phyloP scores from a whole-genome alignment of 1,140 invertebrate species.

The Drosophila rufa region DNA sequence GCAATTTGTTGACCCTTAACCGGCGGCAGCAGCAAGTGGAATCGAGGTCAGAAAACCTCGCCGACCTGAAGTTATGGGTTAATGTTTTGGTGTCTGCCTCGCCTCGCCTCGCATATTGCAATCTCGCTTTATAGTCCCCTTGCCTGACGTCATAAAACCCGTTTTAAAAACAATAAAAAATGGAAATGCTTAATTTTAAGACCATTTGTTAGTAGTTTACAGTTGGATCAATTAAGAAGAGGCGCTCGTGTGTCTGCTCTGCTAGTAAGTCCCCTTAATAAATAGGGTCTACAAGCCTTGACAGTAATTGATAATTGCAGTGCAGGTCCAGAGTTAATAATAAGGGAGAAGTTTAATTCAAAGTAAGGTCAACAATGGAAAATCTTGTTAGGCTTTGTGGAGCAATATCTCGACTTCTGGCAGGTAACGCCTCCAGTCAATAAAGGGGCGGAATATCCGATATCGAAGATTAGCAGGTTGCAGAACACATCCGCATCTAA shows the following conservation, averaged over 20 bases:
- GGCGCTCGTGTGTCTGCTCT: slow-evolving; percentile 7
- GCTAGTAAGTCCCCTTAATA: slow-evolving; percentile 8
- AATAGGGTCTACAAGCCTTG: slow-evolving; percentile 8
- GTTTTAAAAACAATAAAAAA: slow-evolving; percentile 18
- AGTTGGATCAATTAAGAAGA: slow-evolving; percentile 32
- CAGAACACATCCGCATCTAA: not conserved
- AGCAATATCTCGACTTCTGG: not conserved
- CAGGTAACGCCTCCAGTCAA: slow-evolving; percentile 18
- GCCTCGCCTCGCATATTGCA: slow-evolving; percentile 18
- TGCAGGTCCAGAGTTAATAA: slow-evolving; percentile 33
- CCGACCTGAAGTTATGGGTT: slow-evolving; percentile 29
- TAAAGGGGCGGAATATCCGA: not conserved
- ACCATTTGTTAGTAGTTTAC: slow-evolving; percentile 35
- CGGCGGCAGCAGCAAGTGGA: not conserved
- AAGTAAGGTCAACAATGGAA: slow-evolving; percentile 9
- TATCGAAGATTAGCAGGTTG: not conserved
- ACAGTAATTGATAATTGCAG: slow-evolving; percentile 33
- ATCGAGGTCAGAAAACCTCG: slow-evolving; percentile 21
- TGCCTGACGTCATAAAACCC: slow-evolving; percentile 35
- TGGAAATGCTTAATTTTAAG: slow-evolving; percentile 32
- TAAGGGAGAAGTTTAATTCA: slow-evolving; percentile 14
- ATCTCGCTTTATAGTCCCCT: not conserved
- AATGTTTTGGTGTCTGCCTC: slow-evolving; percentile 24
- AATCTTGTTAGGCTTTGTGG: slow-evolving; percentile 17
- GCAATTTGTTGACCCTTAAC: slow-evolving; percentile 22